Percentiles rank a stretch among this genome's conserved stretches.
These are phyloP conservation scores for Nesoenas mayeri DNA, from an alignment of 2,113 vertebrate genomes.

Conservation along the genomic window DNA sequence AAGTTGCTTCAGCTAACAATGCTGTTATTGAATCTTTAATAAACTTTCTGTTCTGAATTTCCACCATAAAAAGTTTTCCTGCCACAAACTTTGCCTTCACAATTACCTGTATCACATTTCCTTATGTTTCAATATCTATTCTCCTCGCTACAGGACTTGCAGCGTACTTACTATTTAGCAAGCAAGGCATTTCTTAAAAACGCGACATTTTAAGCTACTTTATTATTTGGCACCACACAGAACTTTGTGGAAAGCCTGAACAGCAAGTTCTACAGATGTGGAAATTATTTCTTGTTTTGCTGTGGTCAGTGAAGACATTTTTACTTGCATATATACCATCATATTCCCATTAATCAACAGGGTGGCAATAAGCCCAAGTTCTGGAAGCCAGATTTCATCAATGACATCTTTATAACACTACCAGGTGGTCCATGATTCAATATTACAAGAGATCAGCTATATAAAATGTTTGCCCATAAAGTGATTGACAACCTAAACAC, in stretches of 20 bases:
- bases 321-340: neutral
- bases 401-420: neutral
- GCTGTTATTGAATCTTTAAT: neutral
- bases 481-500: neutral
- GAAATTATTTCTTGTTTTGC: neutral
- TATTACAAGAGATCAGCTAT: neutral
- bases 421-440: constrained; percentile 21
- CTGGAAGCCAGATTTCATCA: neutral
- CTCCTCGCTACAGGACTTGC: neutral
- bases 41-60: neutral
- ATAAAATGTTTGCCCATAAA: constrained; percentile 22
- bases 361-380: neutral
- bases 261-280: neutral
- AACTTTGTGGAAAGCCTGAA: neutral
- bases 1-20: neutral
- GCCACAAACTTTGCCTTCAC: neutral
- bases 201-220: neutral
- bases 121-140: neutral
- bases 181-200: neutral
- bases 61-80: neutral
- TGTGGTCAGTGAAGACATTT: neutral
- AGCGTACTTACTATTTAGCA: neutral
- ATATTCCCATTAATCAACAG: neutral
- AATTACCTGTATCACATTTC: neutral
- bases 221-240: neutral